These are phyloP conservation scores for Zoroaster sp. DNA, from an alignment of 53 echinoderm and acorn worm genomes.

Conservation along the genomic window DNA sequence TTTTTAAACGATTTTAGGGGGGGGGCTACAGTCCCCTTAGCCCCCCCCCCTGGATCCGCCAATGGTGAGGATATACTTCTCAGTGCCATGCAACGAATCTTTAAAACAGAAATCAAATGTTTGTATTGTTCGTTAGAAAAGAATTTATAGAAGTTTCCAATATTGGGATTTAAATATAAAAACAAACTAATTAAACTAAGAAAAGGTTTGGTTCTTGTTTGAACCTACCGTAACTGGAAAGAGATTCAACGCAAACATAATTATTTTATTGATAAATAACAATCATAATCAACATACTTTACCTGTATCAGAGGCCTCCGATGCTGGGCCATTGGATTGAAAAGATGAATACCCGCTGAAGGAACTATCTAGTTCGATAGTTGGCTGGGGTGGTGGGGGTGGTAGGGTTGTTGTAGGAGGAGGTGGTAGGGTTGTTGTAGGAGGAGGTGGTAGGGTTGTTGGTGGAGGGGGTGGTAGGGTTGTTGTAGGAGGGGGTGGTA, in stretches of 20 bases:
- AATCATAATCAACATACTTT: too few species aligned
- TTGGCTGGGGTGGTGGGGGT: background rate
- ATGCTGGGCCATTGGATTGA: background rate
- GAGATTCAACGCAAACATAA: background rate
- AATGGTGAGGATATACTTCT: too few species aligned
- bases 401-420: background rate
- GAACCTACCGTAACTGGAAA: background rate
- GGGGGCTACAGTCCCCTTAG: too few species aligned
- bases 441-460: background rate
- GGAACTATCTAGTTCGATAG: conserved; percentile 10
- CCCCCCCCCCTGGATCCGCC: too few species aligned
- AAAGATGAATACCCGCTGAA: background rate
- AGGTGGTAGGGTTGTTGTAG: background rate
- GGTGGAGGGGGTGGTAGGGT: background rate
- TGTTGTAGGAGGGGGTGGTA: background rate
- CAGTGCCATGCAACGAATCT: too few species aligned
- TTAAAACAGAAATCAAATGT: too few species aligned
- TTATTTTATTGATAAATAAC: background rate
- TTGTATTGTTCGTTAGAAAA: too few species aligned
- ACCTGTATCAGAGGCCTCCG: conserved; percentile 10
- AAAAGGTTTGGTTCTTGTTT: too few species aligned
- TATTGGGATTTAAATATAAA: background rate
- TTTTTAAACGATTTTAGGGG: too few species aligned
- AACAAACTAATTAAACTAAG: too few species aligned
- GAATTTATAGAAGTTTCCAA: background rate